Base-by-base conservation (phyloP, 1,140 invertebrate genomes). In the Contarinia nasturtii region DNA sequence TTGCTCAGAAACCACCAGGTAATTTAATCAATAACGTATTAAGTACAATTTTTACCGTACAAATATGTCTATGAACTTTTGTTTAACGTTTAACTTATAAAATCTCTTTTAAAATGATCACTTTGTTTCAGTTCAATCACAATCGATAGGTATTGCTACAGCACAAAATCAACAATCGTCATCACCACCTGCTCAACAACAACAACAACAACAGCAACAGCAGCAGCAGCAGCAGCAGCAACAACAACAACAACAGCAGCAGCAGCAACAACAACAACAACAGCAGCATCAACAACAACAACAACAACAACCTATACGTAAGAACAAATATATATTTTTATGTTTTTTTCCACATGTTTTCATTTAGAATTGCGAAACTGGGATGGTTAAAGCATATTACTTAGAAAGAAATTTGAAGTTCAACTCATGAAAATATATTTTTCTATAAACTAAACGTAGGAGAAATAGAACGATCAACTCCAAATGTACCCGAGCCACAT, bases 141-240 rank as follows among this genome's bases (percentile, higher is more conserved):
- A n/a, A 20, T 22, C 22, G 18, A 33, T 45, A 11, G 22, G n/a
- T 34, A 33, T n/a, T 45, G 14, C 7, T 34, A 36, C 37, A 17
- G 7, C 33, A 11, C 46, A 34, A 15, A 34, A 47, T 15, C 45
- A 10, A 21, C 45, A 47, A 3, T 20, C 19, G 5, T n/a, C 37
- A 18, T 18, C 15, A 14, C 15, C 36, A 19, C 19, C 41, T 42
- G 12, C 5, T 19, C 43, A 44, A 34, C 47, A 48, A 44, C 22
- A 33, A 11, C 38, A 47, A 27, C 46, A 38, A 34, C 8, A n/a
- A 18, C 38, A 41, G 40, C 37, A 15, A 12, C 18, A 37, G n/a
- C 14, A 63, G 33, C 56, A 62, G 15, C 63, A 63, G 48, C 55
- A 58, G 14, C 64, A 62, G 20, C 50, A 44, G 43, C 59, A 62